phyloP scores from a whole-genome alignment of 2,113 vertebrate species.

The Haemorhous mexicanus region DNA sequence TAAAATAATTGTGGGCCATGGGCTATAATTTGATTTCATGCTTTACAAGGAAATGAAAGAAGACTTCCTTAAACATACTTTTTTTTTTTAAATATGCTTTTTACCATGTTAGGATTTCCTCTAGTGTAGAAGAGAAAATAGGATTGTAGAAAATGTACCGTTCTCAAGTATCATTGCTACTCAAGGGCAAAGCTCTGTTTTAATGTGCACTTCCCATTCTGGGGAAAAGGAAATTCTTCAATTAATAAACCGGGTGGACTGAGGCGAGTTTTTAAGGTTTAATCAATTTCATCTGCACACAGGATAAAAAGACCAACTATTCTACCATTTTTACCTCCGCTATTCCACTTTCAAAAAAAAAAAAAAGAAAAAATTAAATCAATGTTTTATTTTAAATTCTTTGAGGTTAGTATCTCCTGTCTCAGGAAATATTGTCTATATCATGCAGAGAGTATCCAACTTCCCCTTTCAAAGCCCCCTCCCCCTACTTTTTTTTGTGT shows the following conservation, averaged over 20 bases:
- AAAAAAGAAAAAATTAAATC: conserved; percentile 70
- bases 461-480: neutral
- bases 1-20: conserved; percentile 70
- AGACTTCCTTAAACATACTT: conserved; percentile 73
- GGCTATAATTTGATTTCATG: conserved; percentile 81
- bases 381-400: conserved; percentile 81
- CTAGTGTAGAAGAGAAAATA: conserved; percentile 73
- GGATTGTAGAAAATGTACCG: conserved; percentile 73
- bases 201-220: conserved; percentile 85
- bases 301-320: conserved; percentile 79
- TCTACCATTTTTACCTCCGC: conserved; percentile 56
- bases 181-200: conserved; percentile 76
- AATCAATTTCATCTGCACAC: conserved; percentile 83
- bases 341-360: conserved; percentile 59
- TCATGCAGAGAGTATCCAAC: conserved; percentile 69
- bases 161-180: conserved; percentile 80
- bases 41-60: conserved; percentile 79
- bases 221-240: conserved; percentile 87
- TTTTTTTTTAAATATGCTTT: conserved; percentile 37
- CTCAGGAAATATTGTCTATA: conserved; percentile 83
- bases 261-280: conserved; percentile 80
- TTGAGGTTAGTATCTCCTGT: conserved; percentile 81
- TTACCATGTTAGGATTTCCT: conserved; percentile 83
- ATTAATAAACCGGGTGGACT: conserved; percentile 85
- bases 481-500: neutral